These are phyloP conservation scores for Hoplostethus atlanticus DNA, from an alignment of 2,797 vertebrate species.

Conservation along the genomic window DNA sequence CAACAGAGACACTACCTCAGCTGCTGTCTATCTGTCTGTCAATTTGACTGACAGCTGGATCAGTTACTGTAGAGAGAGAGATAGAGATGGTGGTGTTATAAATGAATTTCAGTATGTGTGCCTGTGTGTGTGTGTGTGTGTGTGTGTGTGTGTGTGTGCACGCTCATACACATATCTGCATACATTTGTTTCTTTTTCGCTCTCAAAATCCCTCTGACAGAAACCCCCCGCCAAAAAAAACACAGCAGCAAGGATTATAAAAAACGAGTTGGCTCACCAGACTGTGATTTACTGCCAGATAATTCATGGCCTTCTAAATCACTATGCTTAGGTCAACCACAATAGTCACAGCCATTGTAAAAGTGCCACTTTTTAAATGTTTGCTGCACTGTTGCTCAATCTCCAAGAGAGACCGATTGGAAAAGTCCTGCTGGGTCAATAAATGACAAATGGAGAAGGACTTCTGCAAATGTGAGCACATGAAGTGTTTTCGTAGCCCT, in stretches of 20 bases:
- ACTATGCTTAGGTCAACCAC: neutral
- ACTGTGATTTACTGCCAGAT: constrained; percentile 10
- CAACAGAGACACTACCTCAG: neutral
- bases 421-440: neutral
- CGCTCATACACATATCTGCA: neutral
- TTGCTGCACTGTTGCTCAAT: neutral
- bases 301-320: neutral
- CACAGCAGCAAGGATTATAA: neutral
- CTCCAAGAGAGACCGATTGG: neutral
- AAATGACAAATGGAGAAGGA: neutral
- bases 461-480: neutral
- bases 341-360: neutral
- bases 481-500: neutral
- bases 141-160: constrained; percentile 3
- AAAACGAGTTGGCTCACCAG: neutral
- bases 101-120: neutral
- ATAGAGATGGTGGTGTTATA: neutral
- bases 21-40: constrained; percentile 14
- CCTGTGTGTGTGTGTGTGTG: constrained; percentile 8
- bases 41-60: constrained; percentile 26
- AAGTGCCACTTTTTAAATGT: neutral
- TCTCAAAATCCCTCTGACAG: neutral
- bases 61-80: neutral
- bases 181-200: neutral
- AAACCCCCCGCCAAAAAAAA: neutral